A percentile compares a stretch with the other conserved stretches of the same genome.
These are phyloP conservation scores for Circaetus cinerascens DNA, from an alignment of 2,113 vertebrate species.

Conservation along the genomic window DNA sequence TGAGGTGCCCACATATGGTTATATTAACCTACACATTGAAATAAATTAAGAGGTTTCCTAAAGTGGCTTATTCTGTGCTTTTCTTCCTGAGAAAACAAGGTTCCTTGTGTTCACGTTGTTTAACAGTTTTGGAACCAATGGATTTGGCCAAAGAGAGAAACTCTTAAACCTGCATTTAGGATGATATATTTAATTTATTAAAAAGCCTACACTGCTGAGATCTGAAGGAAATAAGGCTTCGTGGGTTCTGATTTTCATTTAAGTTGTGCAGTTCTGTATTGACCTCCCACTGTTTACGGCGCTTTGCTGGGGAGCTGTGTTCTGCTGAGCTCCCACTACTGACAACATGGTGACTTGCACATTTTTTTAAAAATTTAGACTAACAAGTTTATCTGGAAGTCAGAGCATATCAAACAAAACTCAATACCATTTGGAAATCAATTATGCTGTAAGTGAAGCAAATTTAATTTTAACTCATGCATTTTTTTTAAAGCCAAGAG, in stretches of 20 bases:
- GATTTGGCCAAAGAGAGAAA: not conserved
- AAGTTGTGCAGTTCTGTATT: not conserved
- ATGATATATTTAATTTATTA: not conserved
- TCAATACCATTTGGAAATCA: not conserved
- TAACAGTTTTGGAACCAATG: not conserved
- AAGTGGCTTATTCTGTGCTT: not conserved
- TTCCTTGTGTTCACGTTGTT: accelerated
- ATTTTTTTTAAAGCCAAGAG: constrained; percentile 21
- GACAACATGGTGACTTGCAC: not conserved
- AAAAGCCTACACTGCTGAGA: not conserved
- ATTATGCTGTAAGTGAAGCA: not conserved
- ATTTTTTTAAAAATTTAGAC: not conserved
- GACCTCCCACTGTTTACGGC: not conserved
- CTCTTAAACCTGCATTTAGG: not conserved
- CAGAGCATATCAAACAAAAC: not conserved
- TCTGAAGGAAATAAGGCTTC: not conserved
- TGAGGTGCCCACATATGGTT: accelerated
- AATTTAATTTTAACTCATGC: not conserved
- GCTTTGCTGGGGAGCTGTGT: not conserved
- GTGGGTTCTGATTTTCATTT: not conserved
- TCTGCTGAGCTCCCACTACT: not conserved
- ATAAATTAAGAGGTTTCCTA: not conserved
- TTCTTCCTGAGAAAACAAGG: not conserved
- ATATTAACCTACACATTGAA: not conserved
- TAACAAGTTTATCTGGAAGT: not conserved